Evolutionary conservation across 2,113 vertebrate species (phyloP), one percentile per base, ranked within the genome.

Genomic region (Prionailurus viverrinus): DNA sequence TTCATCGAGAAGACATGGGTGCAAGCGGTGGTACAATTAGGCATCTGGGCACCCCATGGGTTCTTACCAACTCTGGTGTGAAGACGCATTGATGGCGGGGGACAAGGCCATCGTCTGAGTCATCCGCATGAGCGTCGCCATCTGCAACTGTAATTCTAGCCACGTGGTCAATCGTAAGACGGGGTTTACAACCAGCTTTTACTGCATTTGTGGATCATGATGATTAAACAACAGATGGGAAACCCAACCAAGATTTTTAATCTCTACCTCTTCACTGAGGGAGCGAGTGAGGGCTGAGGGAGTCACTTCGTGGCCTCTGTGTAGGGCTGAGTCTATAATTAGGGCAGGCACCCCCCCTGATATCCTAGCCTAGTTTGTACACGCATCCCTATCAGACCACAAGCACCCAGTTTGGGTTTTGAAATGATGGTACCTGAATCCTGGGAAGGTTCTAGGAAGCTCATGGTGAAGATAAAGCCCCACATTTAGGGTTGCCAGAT

Each of bases 151-250:
- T 96, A 95, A 97, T 97, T 97, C 92, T 73, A 96, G 94, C 88
- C 97, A 98, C 85, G 95, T 91, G 96, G 97, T 96, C 97, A 94
- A 51, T 89, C 21, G 39, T 95, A 91, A 96, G 97, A 98, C 91
- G 80, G 92, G 85, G 80, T 97, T 96, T 95, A 97, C 84, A 95
- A 89, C 61, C 95, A 96, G 97, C 93, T 96, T 97, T 97, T 96
- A 98, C 85, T 92, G 97, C 95, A 25, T 92, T 96, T 91, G 76
- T 63, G 93, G 94, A 68, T 97, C 81, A 7, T 12, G 91, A 97
- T 95, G 97, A 93, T 97, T 97, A 97, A 95, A 94, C 92, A 97
- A 96, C 98, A 97, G 98, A 98, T 98, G 97, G 97, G 94, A 97
- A 97, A 96, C 82, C 97, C 97, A 98, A 80, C 90, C 93, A 94